A percentile compares a stretch with the other conserved stretches of the same genome.
Evolutionary conservation across 2,113 vertebrate genomes (phyloP).

Genomic region (Suncus etruscus): DNA sequence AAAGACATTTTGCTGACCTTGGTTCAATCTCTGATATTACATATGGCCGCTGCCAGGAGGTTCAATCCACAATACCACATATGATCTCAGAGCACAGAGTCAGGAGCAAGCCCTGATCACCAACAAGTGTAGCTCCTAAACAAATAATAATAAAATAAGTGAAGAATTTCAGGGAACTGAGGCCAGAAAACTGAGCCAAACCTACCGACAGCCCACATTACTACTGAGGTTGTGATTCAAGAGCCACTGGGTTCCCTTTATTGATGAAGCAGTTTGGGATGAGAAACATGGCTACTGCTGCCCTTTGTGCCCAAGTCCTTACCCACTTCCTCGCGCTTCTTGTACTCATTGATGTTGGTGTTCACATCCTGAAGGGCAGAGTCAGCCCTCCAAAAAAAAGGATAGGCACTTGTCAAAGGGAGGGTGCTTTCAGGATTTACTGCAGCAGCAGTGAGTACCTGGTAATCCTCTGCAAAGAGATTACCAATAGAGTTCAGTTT

Average conservation of each 20-base stretch:
- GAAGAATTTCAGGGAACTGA: background rate
- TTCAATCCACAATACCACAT: no score
- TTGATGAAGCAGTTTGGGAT: background rate
- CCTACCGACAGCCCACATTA: background rate
- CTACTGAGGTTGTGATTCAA: background rate
- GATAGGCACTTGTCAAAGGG: constrained; percentile 82
- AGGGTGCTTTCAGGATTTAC: constrained; percentile 94
- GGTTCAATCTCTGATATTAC: background rate
- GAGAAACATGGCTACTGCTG: fast-evolving
- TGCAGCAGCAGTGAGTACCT: constrained; percentile 95
- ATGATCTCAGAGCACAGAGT: no score
- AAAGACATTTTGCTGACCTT: no score
- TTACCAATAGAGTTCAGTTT: constrained; percentile 93
- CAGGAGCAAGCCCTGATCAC: background rate
- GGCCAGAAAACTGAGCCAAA: background rate
- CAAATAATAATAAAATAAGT: no score
- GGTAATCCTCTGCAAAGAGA: constrained; percentile 95
- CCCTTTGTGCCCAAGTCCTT: constrained; percentile 77
- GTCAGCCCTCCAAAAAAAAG: constrained; percentile 87
- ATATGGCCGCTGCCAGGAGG: no score
- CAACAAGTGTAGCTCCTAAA: background rate
- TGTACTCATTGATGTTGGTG: constrained; percentile 96
- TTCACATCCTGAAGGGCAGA: constrained; percentile 92
- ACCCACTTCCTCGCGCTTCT: constrained; percentile 97
- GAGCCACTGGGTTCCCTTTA: background rate